Base-by-base conservation (phyloP, 1,140 invertebrate genomes). In the Popillia japonica region DNA sequence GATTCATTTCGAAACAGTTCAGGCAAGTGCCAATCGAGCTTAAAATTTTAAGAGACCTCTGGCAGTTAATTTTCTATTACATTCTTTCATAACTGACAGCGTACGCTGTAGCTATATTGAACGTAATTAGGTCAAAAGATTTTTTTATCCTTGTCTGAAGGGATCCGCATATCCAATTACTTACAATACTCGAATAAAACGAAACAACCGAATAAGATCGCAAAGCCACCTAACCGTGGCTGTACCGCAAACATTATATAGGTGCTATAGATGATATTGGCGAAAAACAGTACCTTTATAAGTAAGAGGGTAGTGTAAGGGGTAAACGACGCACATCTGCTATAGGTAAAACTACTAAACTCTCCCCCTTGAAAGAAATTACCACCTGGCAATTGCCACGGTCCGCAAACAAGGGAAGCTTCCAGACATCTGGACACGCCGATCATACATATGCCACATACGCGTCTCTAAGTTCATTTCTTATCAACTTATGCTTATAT, bases 321-420 rank as follows among this genome's bases (percentile, higher is more conserved):
- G 82, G 82, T 41, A 68, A 40, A 61, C 20, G 76, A 72, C 74
- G 78, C 79, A 83, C 83, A 84, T 84, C 83, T 84, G 83, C 84
- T 81, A 78, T 68, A 68, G 61, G 61, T 68, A 68, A 34, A 34
- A 55, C 48, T 55, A 68, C 61, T 81, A 80, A 34, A 81, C 80
- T 81, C 82, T 79, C 83, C 80, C 83, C 80, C 80, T 82, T 81
- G 75, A 84, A 84, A 85, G 84, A 85, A 83, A 79, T 82, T 82
- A 82, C 84, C 84, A 85, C 84, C 84, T 85, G 84, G 84, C 80
- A 79, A 80, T 82, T 82, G 80, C 84, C 84, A 84, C 83, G 84
- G 83, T 85, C 81, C 74, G 83, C 82, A 85, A 85, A 85, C 84
- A 85, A 83, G 82, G 83, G 83, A 83, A 76, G 40, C 48, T n/a